phyloP scores from a whole-genome alignment of 2,888 invertebrate genomes.

The Trimorus sp. region DNA sequence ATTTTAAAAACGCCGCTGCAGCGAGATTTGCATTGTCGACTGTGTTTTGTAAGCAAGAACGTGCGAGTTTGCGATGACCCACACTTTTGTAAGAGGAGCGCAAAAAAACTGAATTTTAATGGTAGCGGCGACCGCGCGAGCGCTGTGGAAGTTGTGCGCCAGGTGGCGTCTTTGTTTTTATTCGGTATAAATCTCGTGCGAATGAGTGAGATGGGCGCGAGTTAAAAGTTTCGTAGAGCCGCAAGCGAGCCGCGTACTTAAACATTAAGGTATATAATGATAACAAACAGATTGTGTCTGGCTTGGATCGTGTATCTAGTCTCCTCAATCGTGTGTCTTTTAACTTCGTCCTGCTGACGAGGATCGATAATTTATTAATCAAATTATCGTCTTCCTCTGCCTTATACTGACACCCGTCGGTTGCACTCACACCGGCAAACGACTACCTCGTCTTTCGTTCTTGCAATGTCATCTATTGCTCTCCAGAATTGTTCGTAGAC shows the following conservation, averaged over 20 bases:
- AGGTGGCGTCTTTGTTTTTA: too few species aligned
- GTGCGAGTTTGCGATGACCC: too few species aligned
- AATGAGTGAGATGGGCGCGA: background rate
- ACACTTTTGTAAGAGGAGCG: too few species aligned
- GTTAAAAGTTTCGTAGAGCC: conserved; percentile 63
- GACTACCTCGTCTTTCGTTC: conserved; percentile 67
- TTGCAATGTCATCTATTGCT: conserved; percentile 60
- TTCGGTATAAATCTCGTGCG: too few species aligned
- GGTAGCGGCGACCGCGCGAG: too few species aligned
- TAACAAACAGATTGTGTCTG: conserved; percentile 64
- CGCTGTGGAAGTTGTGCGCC: too few species aligned
- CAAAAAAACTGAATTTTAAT: too few species aligned
- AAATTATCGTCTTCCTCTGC: conserved; percentile 67
- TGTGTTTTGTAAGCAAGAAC: too few species aligned
- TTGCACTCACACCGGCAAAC: conserved; percentile 63
- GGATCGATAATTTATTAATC: conserved; percentile 66
- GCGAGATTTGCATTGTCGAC: too few species aligned
- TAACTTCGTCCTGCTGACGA: conserved; percentile 67
- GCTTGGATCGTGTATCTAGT: conserved; percentile 65
- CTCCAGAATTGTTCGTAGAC: conserved; percentile 63
- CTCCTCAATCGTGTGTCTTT: conserved; percentile 64
- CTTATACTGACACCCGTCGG: conserved; percentile 64
- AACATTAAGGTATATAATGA: conserved; percentile 49
- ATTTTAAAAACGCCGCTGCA: too few species aligned
- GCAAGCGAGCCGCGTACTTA: conserved; percentile 58